Conservation (phyloP, 2,888 invertebrate genomes). For the Gibbula magus region DNA sequence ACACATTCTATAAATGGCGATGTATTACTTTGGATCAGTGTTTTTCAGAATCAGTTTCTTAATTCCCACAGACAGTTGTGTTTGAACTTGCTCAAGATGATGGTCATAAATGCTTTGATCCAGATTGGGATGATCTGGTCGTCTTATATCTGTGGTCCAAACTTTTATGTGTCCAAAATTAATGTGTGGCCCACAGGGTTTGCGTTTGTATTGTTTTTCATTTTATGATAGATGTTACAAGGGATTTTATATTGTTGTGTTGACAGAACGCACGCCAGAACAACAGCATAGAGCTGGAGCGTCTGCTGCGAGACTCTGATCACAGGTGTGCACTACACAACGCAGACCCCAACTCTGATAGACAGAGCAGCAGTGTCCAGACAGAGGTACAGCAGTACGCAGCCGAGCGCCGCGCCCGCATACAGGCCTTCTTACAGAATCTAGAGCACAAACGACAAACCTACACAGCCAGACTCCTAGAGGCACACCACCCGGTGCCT, state of each 20-base stretch:
- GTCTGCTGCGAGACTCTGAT: slow-evolving; percentile 58
- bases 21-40: too few species aligned
- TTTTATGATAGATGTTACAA: not conserved
- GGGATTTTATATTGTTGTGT: not conserved
- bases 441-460: not conserved
- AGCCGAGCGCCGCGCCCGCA: slow-evolving; percentile 48
- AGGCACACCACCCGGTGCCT: not conserved
- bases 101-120: too few species aligned
- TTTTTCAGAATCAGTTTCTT: too few species aligned
- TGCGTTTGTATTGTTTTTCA: not conserved
- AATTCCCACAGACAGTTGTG: too few species aligned
- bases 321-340: slow-evolving; percentile 53
- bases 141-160: too few species aligned
- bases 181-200: too few species aligned
- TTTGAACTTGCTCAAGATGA: too few species aligned
- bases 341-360: not conserved
- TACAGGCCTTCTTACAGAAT: slow-evolving; percentile 50
- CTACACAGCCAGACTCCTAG: not conserved
- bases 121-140: too few species aligned
- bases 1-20: too few species aligned
- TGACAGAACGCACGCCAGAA: slow-evolving; percentile 60
- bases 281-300: slow-evolving; percentile 47
- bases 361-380: slow-evolving; percentile 33
- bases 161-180: too few species aligned
- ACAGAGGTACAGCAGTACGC: slow-evolving; percentile 50